A percentile compares a stretch with the other conserved stretches of the same genome.
phyloP scores from a whole-genome alignment of 2,888 invertebrate species.

The Philopedon plagiatum region DNA sequence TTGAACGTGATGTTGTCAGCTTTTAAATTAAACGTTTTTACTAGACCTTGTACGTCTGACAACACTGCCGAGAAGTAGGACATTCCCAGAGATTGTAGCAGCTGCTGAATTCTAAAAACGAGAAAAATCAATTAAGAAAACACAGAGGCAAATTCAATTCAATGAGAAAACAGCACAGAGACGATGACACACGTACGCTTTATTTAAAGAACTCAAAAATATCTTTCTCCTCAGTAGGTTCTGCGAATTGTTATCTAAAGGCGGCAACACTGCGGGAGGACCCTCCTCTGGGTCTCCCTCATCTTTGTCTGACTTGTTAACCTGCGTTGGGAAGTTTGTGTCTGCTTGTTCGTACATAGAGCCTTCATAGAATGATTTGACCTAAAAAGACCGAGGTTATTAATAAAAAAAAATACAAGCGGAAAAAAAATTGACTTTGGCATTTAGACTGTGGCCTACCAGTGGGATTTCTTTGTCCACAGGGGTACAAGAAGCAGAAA shows the following conservation, averaged over 20 bases:
- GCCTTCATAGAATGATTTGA: constrained; percentile 75
- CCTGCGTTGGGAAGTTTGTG: constrained; percentile 57
- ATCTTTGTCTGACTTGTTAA: constrained; percentile 50
- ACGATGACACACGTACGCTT: constrained; percentile 68
- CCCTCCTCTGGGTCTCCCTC: constrained; percentile 61
- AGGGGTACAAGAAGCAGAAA: too few species aligned
- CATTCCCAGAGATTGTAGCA: constrained; percentile 55
- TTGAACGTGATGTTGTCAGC: constrained; percentile 82
- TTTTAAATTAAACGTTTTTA: constrained; percentile 78
- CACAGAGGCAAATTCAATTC: too few species aligned
- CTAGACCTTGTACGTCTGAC: constrained; percentile 71
- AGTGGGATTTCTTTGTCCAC: too few species aligned
- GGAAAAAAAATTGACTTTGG: neutral
- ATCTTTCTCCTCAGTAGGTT: constrained; percentile 78
- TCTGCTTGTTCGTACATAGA: constrained; percentile 66
- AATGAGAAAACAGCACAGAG: neutral
- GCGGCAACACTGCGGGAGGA: constrained; percentile 72
- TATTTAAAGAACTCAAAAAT: constrained; percentile 77
- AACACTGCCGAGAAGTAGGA: constrained; percentile 55
- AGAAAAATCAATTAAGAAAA: too few species aligned
- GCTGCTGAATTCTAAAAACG: constrained; percentile 58
- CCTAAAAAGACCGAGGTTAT: too few species aligned
- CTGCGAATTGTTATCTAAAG: constrained; percentile 78
- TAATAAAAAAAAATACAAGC: too few species aligned
- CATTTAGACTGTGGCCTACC: too few species aligned